These are phyloP conservation scores for Scaptomyza montana DNA, from an alignment of 1,140 invertebrate genomes.

Conservation along the genomic window DNA sequence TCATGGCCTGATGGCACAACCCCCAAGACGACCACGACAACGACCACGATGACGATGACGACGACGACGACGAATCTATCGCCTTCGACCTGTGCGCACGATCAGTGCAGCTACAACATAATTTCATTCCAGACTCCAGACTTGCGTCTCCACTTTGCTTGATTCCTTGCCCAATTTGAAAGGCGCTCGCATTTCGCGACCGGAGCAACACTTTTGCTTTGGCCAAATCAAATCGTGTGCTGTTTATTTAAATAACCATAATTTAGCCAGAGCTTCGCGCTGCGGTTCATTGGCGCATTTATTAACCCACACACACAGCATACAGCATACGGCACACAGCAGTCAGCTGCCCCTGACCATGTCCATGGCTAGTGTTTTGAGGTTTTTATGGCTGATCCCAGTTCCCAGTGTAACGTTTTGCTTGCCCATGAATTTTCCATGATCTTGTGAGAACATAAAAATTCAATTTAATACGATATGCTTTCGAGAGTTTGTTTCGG, in stretches of 20 bases:
- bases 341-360: not conserved
- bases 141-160: constrained; percentile 3
- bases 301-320: constrained; percentile 57
- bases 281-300: constrained; percentile 56
- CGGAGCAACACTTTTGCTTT: constrained; percentile 71
- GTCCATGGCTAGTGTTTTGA: constrained; percentile 25
- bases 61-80: constrained; percentile 40
- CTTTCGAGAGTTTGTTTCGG: constrained; percentile 18
- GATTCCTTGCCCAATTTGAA: constrained; percentile 63
- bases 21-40: constrained; percentile 18
- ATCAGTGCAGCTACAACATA: constrained; percentile 73
- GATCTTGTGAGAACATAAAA: constrained; percentile 77
- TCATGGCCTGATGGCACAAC: constrained; percentile 82
- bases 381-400: constrained; percentile 61
- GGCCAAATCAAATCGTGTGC: constrained; percentile 83
- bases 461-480: constrained; percentile 80
- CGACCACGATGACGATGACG: constrained; percentile 2
- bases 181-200: constrained; percentile 63
- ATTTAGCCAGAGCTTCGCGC: constrained; percentile 55
- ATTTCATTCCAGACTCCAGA: constrained; percentile 51
- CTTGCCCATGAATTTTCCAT: constrained; percentile 47
- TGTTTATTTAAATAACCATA: constrained; percentile 85
- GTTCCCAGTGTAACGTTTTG: constrained; percentile 12
- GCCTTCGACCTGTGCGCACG: constrained; percentile 44
- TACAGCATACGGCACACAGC: constrained; percentile 9